These are phyloP conservation scores for Liasis olivaceus DNA, from an alignment of 2,797 vertebrate species.

Conservation along the genomic window DNA sequence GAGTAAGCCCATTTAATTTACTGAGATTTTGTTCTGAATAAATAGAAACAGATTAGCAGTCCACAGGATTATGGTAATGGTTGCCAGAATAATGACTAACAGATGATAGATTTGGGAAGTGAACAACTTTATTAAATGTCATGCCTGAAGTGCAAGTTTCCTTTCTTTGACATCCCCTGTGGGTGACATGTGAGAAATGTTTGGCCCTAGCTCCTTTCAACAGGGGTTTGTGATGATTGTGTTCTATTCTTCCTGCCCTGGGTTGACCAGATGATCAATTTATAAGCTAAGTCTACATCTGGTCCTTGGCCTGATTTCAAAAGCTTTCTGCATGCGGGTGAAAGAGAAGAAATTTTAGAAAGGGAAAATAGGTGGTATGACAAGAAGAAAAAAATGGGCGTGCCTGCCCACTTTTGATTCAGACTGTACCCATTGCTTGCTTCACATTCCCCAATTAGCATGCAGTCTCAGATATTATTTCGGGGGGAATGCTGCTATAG, in stretches of 20 bases:
- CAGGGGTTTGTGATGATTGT: background rate
- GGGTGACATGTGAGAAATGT: background rate
- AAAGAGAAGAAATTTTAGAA: background rate
- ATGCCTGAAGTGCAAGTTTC: background rate
- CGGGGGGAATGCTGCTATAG: background rate
- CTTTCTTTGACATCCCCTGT: background rate
- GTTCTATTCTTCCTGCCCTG: background rate
- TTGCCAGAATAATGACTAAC: background rate
- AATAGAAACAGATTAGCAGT: background rate
- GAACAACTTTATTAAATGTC: background rate
- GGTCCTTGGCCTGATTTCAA: background rate
- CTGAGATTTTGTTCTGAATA: background rate
- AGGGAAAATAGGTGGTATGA: background rate
- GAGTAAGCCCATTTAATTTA: background rate
- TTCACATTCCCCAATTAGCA: background rate
- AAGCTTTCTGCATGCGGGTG: background rate
- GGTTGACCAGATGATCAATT: background rate
- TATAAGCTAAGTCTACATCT: background rate
- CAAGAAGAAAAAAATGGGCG: background rate
- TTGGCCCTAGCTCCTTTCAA: background rate
- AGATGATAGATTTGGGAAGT: background rate
- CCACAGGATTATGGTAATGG: background rate
- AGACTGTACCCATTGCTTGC: background rate
- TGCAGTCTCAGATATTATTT: background rate
- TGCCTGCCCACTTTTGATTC: background rate